Base-by-base conservation (phyloP, 2,797 vertebrate species). In the Paramormyrops hopkinsi region DNA sequence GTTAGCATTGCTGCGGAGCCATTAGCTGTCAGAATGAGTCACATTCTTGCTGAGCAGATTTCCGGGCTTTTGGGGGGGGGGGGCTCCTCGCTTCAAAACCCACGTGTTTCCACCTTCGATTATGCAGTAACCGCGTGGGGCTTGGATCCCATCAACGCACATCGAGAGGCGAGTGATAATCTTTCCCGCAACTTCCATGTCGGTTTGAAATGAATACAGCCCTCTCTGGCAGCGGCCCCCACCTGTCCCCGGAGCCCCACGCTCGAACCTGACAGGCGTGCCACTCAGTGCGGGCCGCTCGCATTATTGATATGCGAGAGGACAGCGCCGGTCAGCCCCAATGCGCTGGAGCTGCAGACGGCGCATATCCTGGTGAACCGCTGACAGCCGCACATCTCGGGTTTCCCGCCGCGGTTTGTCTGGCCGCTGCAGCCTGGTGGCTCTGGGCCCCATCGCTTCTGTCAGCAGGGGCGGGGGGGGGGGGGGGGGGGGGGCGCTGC, bases 31-130 rank as follows among this genome's bases (percentile, higher is more conserved):
- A 90, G 69, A 89, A 88, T 89, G 89, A 89, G 87, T 85, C 62
- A 17, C 41, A 84, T 88, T 56, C 91, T 90, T 88, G 90, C 83
- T 90, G 54, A 91, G 93, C 93, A 93, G 91, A 89, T 91, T 92
- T 65, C 85, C 73, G 87, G 51, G 33, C 91, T 90, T 89, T 88
- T 90, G 41, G 79, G 9, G 51, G 88, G 41, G 54, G 14, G 3
- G 4, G 1, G 56, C 79, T 51, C 82, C 88, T 65, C 86, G 9
- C 44, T 25, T 11, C 5, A 6, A 83, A 54, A 59, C 51, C 76
- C 25, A n/a, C 2, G 29, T 19, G 56, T 48, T 44, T 44, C 22
- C 51, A 69, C 50, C 25, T 84, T 56, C 2, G 37, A 25, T 14
- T 62, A 37, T 3, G 12, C 51, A 17, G 53, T 89, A 14, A 62